Conservation (phyloP, 2,797 vertebrate species). For the Cossypha heuglini region DNA sequence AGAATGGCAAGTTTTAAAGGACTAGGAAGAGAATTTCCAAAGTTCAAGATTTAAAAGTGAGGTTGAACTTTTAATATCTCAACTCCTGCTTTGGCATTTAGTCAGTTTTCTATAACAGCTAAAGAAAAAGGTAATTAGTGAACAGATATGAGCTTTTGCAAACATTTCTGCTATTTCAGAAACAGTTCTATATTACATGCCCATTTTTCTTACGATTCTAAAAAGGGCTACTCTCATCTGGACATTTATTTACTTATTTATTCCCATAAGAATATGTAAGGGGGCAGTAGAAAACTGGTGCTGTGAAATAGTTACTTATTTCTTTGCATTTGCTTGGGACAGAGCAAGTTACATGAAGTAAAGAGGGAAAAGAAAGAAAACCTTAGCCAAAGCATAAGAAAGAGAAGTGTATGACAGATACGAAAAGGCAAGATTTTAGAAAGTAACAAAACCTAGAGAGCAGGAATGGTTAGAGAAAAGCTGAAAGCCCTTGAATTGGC, state of each 20-base stretch:
- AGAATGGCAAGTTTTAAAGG: neutral
- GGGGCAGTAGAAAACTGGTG: neutral
- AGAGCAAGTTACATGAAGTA: neutral
- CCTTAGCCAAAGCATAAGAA: fast-evolving
- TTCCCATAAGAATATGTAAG: neutral
- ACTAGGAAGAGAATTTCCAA: neutral
- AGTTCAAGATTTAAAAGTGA: neutral
- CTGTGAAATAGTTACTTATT: neutral
- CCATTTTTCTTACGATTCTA: neutral
- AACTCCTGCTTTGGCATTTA: neutral
- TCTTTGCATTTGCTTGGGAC: neutral
- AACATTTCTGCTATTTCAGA: neutral
- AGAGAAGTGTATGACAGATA: neutral
- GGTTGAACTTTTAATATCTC: neutral
- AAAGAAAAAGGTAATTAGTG: neutral
- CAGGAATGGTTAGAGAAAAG: neutral
- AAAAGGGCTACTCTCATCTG: neutral
- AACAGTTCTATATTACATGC: neutral
- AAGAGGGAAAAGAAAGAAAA: neutral
- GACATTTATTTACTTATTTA: neutral
- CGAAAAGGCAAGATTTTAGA: neutral
- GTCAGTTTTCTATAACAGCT: neutral
- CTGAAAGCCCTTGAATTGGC: neutral
- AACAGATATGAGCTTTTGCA: neutral
- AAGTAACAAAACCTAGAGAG: neutral